Evolutionary conservation across 2,888 invertebrate genomes (phyloP).

Genomic region (Drosophila flavopinicola): DNA sequence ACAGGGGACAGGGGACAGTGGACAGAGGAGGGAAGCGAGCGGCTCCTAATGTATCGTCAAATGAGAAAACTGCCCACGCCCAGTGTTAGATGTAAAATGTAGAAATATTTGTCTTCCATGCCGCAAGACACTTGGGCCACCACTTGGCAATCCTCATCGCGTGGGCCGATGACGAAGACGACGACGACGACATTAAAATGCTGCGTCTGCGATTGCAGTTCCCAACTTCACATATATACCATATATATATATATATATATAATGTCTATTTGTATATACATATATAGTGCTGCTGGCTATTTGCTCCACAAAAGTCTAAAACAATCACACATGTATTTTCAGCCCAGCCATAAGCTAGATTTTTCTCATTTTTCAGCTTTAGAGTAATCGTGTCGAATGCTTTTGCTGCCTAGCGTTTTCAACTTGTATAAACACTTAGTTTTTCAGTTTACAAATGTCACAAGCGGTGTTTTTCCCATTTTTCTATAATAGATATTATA

Average conservation of each 20-base stretch:
- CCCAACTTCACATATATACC: constrained; percentile 39
- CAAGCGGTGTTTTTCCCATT: constrained; percentile 9
- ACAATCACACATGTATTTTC: constrained; percentile 19
- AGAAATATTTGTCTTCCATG: constrained; percentile 44
- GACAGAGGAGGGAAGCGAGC: no score
- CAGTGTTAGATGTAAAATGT: constrained; percentile 16
- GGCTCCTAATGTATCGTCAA: constrained; percentile 34
- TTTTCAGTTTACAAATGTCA: constrained; percentile 22
- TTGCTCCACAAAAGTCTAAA: constrained; percentile 44
- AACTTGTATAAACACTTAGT: constrained; percentile 59
- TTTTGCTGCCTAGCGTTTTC: constrained; percentile 33
- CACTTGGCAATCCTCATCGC: constrained; percentile 32
- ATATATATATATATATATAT: constrained; percentile 5
- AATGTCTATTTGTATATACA: no score
- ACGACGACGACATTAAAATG: background rate
- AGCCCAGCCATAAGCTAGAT: constrained; percentile 6
- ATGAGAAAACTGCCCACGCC: constrained; percentile 63
- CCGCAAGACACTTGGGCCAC: constrained; percentile 37
- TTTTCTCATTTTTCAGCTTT: constrained; percentile 30
- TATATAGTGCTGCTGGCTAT: constrained; percentile 15
- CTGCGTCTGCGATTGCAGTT: constrained; percentile 34
- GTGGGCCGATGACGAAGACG: constrained; percentile 36
- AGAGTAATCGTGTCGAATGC: constrained; percentile 57
- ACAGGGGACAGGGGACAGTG: no score
- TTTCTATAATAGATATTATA: background rate